These are phyloP conservation scores for Lamprotornis superbus DNA, from an alignment of 2,113 vertebrate species.

Conservation along the genomic window DNA sequence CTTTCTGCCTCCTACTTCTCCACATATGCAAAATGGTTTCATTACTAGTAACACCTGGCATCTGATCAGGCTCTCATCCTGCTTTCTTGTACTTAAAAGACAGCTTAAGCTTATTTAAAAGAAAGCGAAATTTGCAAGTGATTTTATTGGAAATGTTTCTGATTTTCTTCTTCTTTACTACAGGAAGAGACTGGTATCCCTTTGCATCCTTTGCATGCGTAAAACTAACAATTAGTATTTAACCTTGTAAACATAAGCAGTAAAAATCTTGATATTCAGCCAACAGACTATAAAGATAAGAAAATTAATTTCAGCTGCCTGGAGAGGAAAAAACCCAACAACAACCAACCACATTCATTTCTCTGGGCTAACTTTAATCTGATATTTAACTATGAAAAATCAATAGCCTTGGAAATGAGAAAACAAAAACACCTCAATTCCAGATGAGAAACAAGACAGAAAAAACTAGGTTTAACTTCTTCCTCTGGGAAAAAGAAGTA, in stretches of 20 bases:
- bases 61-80: not conserved
- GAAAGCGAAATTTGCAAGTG: not conserved
- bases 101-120: not conserved
- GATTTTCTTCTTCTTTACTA: not conserved
- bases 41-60: not conserved
- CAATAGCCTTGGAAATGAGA: not conserved
- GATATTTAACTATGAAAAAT: not conserved
- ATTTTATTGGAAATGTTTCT: not conserved
- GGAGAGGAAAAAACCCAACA: not conserved
- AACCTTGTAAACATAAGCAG: not conserved
- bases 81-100: not conserved
- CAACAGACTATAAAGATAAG: not conserved
- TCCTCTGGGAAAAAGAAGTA: not conserved
- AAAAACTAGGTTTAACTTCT: not conserved
- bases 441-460: not conserved
- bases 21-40: not conserved
- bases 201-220: not conserved
- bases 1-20: not conserved
- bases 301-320: not conserved
- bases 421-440: not conserved
- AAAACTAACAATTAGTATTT: not conserved
- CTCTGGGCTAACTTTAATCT: not conserved
- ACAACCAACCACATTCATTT: not conserved
- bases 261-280: not conserved
- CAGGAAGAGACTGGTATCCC: not conserved